Evolutionary conservation across 2,113 vertebrate genomes (phyloP).

Genomic region (Carlito syrichta): DNA sequence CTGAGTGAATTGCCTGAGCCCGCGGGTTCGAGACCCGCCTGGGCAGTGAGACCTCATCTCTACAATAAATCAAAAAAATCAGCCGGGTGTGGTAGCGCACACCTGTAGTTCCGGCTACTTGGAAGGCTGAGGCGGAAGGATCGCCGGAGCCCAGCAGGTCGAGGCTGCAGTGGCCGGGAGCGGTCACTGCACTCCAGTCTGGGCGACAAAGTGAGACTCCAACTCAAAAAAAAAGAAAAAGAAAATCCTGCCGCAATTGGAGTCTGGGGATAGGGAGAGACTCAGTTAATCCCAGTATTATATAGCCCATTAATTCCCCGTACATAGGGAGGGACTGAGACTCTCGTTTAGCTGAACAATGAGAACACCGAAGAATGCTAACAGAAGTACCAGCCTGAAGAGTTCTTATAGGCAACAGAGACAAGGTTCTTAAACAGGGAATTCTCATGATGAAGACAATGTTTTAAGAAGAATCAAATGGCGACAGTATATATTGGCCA

Average conservation of each 20-base stretch:
- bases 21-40: too few species aligned
- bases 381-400: background rate
- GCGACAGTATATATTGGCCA: background rate
- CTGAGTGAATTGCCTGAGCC: too few species aligned
- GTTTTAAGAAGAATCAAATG: slow-evolving; percentile 1
- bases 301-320: background rate
- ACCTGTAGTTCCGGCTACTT: too few species aligned
- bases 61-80: too few species aligned
- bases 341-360: background rate
- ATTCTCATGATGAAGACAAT: background rate
- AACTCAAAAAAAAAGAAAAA: too few species aligned
- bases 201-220: too few species aligned
- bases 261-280: background rate
- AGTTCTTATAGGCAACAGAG: background rate
- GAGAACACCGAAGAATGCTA: slow-evolving; percentile 12
- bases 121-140: too few species aligned
- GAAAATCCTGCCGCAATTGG: background rate
- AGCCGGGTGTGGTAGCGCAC: too few species aligned
- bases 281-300: background rate
- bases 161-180: too few species aligned
- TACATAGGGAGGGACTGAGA: background rate
- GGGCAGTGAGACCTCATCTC: too few species aligned
- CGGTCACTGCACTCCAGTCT: too few species aligned
- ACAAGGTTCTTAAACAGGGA: background rate
- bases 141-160: too few species aligned